Base-by-base conservation (phyloP, 2,113 vertebrate genomes). In the Calonectris borealis region DNA sequence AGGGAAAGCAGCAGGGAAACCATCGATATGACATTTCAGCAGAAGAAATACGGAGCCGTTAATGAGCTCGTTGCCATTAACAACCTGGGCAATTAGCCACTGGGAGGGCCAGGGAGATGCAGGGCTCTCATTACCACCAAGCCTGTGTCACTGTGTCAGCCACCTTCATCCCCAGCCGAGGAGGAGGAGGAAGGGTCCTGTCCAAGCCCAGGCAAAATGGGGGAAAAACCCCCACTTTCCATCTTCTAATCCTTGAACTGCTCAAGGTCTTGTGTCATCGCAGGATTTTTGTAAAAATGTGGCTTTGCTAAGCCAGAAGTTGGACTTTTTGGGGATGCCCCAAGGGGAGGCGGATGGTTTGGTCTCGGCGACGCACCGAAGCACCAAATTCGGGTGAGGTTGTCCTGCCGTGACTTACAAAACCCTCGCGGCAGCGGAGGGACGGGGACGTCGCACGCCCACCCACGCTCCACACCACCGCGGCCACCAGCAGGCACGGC, bases 341-440 rank as follows among this genome's bases (percentile, higher is more conserved):
- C 61, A 1, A 16, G 52, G 27, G 29, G 36, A 73, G 62, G 66
- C 0, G 3, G 73, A 10, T 1, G 51, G n/a, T 31, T 57, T 21
- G 55, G 3, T 44, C 60, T 27, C 0, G 4, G 69, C 3, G 29
- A 46, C 4, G 2, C 36, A 2, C 15, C 6, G 1, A 69, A 83
- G 84, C 77, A 64, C 78, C 42, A 0, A 20, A 34, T 32, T 48
- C 2, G 8, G 36, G 25, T 2, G 48, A 87, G 66, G 11, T 4
- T 29, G 31, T 65, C 42, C 87, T 32, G 66, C 58, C 0, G 5
- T 3, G 27, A 9, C 34, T 7, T 2, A 36, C 64, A 26, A 24
- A 88, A 22, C 40, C 40, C 61, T 14, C 2, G 1, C 0, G 10
- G 72, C 79, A 16, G 14, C 0, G 0, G 17, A 9, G 32, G 31